Evolutionary conservation across 2,888 invertebrate species (phyloP), one percentile per base, ranked within the genome.

Genomic region (Acanthosepion esculentum): DNA sequence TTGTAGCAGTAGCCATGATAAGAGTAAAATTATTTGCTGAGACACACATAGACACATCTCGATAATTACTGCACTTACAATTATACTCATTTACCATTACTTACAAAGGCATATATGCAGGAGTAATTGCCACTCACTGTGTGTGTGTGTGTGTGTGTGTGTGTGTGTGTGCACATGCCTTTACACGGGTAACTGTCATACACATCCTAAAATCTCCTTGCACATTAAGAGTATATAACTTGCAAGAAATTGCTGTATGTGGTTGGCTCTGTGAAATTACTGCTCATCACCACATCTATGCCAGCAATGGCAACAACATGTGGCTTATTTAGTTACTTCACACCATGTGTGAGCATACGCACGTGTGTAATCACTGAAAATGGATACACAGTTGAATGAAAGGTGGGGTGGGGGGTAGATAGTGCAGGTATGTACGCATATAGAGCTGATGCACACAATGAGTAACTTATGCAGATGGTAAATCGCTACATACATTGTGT

Each of bases 61-160:
- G n/a, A 78, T 78, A 78, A n/a, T 78, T 78, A 78, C 78, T 78
- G n/a, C n/a, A n/a, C 78, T 78, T 78, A 78, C n/a, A 78, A 78
- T 78, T 78, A 78, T n/a, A n/a, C 78, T 78, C 29, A 78, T n/a
- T 78, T 78, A 29, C 78, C 78, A 78, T 78, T 29, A 50, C 20
- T 48, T 92, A 92, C 50, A 50, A 29, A 48, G 41, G n/a, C 50
- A 29, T 29, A 29, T 50, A 53, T 29, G 3, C 29, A 92, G 18
- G 48, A 48, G 92, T 41, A 26, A 48, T 91, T 92, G 33, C 23
- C 48, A 48, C 53, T 93, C 93, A n/a, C 93, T 50, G 53, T 50
- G 8, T 48, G 10, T 12, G 2, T 93, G 92, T 48, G 10, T 41
- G 33, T 26, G 41, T 92, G 33, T 91, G 91, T 91, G 91, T 20